Base-by-base conservation (phyloP, 2,888 invertebrate species). In the Rhamphomyia laevipes region DNA sequence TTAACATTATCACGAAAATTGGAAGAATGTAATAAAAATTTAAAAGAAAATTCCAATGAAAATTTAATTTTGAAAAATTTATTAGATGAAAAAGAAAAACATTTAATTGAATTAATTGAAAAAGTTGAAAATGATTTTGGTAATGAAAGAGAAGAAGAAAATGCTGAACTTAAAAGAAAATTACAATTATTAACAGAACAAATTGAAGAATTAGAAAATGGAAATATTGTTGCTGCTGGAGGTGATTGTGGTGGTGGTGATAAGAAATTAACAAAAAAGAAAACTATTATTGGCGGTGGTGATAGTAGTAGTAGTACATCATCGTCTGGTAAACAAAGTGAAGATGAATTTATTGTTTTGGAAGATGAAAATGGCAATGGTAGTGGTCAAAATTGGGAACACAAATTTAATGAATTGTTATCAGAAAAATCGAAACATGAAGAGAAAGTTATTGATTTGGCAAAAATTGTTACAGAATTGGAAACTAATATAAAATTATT, bases 301-400 rank as follows among this genome's bases (percentile, higher is more conserved):
- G 17, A 17, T 15, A 17, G 11, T 10, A 42, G 42, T 23, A 42
- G 42, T 42, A 21, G 53, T n/a, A 51, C 53, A 48, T 51, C 51
- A 16, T 53, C 55, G 18, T 55, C 55, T 10, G 61, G 57, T 55
- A 67, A 63, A 55, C 67, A 61, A 52, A 66, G 60, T 57, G 53
- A 50, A 45, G 68, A 58, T 56, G 65, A 60, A 57, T 60, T 65
- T 56, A 68, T 68, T 47, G 65, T 68, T 15, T 65, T 68, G 9
- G 60, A 64, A 21, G 63, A 65, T 30, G 56, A 61, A 9, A 64
- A 66, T 41, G 57, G 59, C 6, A 56, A 57, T 12, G n/a, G 13
- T 35, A 4, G 4, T n/a, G 4, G 4, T 13, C 42, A 21, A 23
- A 23, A 13, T n/a, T 42, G 42, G 33, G 64, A 66, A 53, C 56